Evolutionary conservation across 2,113 vertebrate genomes (phyloP).

Genomic region (Physeter macrocephalus): DNA sequence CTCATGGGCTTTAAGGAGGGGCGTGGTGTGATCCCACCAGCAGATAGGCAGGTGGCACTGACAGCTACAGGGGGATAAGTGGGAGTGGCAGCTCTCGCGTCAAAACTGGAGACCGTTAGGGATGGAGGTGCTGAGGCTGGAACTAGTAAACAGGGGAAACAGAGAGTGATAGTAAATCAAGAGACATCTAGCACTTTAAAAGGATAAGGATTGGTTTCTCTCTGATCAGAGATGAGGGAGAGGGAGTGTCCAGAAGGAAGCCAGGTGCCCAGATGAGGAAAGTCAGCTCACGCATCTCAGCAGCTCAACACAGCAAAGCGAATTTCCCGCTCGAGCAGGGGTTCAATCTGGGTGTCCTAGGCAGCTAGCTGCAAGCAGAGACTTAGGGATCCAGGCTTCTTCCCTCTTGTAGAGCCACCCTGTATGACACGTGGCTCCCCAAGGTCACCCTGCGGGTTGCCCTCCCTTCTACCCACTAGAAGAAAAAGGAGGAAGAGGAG

Average conservation of each 20-base stretch:
- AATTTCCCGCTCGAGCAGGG: neutral
- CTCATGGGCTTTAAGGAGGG: neutral
- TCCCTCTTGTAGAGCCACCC: neutral
- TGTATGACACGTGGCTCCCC: fast-evolving
- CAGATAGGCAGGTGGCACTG: neutral
- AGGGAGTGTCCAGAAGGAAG: neutral
- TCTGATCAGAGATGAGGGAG: neutral
- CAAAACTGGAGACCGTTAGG: neutral
- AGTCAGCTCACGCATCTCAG: neutral
- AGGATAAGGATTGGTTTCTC: neutral
- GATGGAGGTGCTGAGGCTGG: neutral
- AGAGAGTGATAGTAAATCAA: neutral
- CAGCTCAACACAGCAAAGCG: neutral
- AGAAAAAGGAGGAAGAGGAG: neutral
- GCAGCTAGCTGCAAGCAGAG: neutral
- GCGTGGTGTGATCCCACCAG: fast-evolving
- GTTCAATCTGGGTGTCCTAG: neutral
- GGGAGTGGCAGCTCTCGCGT: fast-evolving
- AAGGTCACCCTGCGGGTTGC: neutral
- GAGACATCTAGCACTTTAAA: no score
- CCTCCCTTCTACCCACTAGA: neutral
- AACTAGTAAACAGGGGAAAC: fast-evolving
- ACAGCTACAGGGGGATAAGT: no score
- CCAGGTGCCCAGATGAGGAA: neutral
- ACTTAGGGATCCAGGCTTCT: neutral